These are phyloP conservation scores for Drosophila persimilis DNA, from an alignment of 1,140 invertebrate genomes.

Conservation along the genomic window DNA sequence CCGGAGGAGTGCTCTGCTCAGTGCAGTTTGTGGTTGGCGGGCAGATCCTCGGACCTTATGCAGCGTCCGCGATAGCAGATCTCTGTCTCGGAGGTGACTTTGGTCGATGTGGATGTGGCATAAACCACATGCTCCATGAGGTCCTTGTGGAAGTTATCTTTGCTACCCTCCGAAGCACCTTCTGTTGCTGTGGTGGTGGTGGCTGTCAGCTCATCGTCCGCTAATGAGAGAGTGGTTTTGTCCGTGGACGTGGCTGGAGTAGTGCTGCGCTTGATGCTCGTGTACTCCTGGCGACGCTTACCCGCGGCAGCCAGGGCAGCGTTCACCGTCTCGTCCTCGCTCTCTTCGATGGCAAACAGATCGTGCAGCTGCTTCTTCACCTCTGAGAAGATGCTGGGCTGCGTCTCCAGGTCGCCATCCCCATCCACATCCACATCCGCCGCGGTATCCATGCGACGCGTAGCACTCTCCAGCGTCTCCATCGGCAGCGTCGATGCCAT, in stretches of 20 bases:
- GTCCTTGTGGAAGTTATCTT: conserved; percentile 79
- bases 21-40: conserved; percentile 78
- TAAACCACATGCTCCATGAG: conserved; percentile 84
- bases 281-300: conserved; percentile 83
- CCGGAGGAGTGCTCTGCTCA: conserved; percentile 36
- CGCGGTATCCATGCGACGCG: conserved; percentile 72
- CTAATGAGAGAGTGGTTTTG: conserved; percentile 46
- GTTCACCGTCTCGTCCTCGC: conserved; percentile 69
- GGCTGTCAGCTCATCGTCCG: conserved; percentile 35
- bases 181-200: conserved; percentile 66
- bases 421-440: conserved; percentile 51
- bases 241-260: conserved; percentile 53
- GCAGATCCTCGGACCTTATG: conserved; percentile 87
- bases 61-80: conserved; percentile 93
- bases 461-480: conserved; percentile 63
- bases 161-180: conserved; percentile 38
- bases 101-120: conserved; percentile 88
- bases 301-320: conserved; percentile 59
- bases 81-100: conserved; percentile 92
- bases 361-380: conserved; percentile 77
- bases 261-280: conserved; percentile 69
- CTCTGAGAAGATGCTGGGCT: conserved; percentile 80
- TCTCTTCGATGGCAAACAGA: conserved; percentile 77
- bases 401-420: conserved; percentile 63
- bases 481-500: conserved; percentile 53